Evolutionary conservation across 1,140 invertebrate species (phyloP), one percentile per base, ranked within the genome.

Genomic region (Drosophila sechellia): DNA sequence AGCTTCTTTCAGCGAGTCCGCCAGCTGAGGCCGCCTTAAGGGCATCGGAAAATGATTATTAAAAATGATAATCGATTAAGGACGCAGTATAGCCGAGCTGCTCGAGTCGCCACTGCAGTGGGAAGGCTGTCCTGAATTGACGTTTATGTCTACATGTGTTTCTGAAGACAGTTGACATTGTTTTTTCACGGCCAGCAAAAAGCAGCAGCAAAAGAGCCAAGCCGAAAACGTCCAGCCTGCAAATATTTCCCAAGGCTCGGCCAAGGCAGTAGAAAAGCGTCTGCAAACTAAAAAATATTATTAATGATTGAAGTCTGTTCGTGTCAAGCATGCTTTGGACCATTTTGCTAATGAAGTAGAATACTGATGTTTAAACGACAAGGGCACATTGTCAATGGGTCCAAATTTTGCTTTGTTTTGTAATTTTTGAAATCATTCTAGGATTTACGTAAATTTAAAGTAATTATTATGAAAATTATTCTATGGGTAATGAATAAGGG

Each of bases 61-160:
- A 91, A 91, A 91, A 91, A 90, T 91, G 90, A 91, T 91, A 91
- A 91, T 91, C 86, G 90, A 91, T 89, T 89, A 84, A 77, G 68
- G 79, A 78, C 75, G 49, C 58, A 65, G 74, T 40, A 48, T 42
- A 46, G 70, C 45, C 31, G 22, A 31, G 6, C 3, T 71, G 60
- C 35, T 48, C 71, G 46, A 34, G 61, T 57, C 37, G 45, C 70
- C 50, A 17, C 17, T 17, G 17, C 17, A 63, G 60, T 61, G 45
- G 40, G 39, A 69, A 55, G 60, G 71, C 74, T 81, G 75, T 54
- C 46, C 50, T 65, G 48, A 81, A 71, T 66, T 90, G 85, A 90
- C 86, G 77, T 91, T 90, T 91, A 90, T 91, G 90, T 91, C 90
- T 91, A 90, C 85, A 91, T 91, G 83, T 91, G 90, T 91, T 91